A percentile compares a stretch with the other conserved stretches of the same genome.
Conservation (phyloP, 1,140 invertebrate genomes). For the Danaus plexippus region DNA sequence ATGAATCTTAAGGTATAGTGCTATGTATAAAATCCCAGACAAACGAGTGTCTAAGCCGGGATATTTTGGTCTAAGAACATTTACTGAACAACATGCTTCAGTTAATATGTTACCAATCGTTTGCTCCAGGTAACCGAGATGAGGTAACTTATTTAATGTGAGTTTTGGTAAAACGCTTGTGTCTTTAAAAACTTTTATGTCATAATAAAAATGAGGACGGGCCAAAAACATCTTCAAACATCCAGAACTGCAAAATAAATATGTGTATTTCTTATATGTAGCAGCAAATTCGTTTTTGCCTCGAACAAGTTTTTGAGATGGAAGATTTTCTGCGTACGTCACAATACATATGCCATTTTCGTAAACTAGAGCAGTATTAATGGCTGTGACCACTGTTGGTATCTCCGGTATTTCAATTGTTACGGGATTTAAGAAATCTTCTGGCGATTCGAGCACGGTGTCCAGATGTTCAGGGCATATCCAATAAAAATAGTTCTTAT, state of each 20-base stretch:
- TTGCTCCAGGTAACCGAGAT: conserved; percentile 74
- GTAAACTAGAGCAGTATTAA: conserved; percentile 49
- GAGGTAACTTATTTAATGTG: conserved; percentile 61
- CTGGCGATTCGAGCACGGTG: conserved; percentile 56
- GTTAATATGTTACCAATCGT: conserved; percentile 68
- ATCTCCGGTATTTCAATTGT: conserved; percentile 62
- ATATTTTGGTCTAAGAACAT: conserved; percentile 71
- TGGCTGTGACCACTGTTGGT: conserved; percentile 54
- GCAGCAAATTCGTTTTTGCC: conserved; percentile 59
- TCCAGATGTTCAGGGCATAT: conserved; percentile 69
- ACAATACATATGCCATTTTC: conserved; percentile 73
- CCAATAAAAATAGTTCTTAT: conserved; percentile 71
- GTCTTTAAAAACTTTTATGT: conserved; percentile 59
- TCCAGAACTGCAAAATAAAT: conserved; percentile 69
- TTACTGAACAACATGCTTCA: conserved; percentile 64
- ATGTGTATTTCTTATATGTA: conserved; percentile 57
- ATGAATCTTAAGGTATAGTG: conserved; percentile 70
- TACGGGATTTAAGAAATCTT: conserved; percentile 42
- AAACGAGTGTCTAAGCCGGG: conserved; percentile 63
- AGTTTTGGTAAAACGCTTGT: conserved; percentile 47
- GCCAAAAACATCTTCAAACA: conserved; percentile 70
- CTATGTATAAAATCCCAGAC: conserved; percentile 71
- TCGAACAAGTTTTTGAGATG: conserved; percentile 50
- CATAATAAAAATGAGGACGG: conserved; percentile 58
- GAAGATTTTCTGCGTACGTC: conserved; percentile 70